These are phyloP conservation scores for Heliconius hermathena DNA, from an alignment of 1,140 invertebrate species.

Conservation along the genomic window DNA sequence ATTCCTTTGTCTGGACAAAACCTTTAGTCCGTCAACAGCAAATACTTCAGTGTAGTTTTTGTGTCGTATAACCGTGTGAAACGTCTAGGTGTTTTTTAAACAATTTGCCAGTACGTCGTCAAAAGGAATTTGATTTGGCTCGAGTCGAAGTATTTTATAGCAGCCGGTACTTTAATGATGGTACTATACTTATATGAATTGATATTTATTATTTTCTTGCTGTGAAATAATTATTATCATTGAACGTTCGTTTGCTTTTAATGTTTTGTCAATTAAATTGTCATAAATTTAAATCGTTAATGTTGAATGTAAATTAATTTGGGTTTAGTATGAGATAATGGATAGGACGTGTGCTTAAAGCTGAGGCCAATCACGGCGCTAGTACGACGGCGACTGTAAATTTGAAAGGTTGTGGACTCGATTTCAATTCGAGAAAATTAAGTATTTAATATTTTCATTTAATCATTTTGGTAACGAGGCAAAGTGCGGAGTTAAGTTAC, in stretches of 20 bases:
- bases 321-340: too few species aligned
- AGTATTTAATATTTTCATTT: too few species aligned
- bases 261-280: background rate
- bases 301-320: background rate
- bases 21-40: background rate
- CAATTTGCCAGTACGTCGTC: slow-evolving; percentile 26
- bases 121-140: slow-evolving; percentile 20
- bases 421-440: too few species aligned
- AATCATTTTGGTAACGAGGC: too few species aligned
- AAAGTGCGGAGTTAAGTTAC: too few species aligned
- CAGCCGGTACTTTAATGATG: background rate
- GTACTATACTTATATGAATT: background rate
- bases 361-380: too few species aligned
- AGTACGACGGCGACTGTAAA: too few species aligned
- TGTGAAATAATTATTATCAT: background rate
- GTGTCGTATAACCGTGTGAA: slow-evolving; percentile 1
- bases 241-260: background rate
- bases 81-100: slow-evolving; percentile 24
- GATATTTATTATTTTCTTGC: background rate
- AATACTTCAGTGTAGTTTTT: background rate
- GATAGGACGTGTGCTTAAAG: too few species aligned
- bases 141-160: background rate
- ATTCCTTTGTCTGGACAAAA: background rate
- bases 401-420: too few species aligned
- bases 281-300: background rate